Conservation (phyloP, 2,888 invertebrate genomes). For the Lagria hirta region DNA sequence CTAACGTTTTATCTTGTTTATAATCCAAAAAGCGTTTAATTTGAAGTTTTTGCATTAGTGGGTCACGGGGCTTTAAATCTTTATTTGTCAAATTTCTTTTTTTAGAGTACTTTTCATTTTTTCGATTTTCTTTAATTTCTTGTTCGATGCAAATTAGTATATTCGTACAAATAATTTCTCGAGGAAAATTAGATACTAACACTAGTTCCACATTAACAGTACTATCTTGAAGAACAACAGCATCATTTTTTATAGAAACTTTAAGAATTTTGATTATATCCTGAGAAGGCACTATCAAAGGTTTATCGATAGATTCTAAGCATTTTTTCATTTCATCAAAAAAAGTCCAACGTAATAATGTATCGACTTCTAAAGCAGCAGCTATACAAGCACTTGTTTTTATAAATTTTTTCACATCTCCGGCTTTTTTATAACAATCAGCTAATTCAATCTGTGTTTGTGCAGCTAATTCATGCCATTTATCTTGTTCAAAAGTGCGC, state of each 20-base stretch:
- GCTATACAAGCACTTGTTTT: slow-evolving; percentile 71
- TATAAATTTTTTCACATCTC: slow-evolving; percentile 69
- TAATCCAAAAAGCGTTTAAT: slow-evolving; percentile 73
- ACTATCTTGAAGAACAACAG: slow-evolving; percentile 61
- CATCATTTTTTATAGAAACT: slow-evolving; percentile 44
- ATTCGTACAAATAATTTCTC: slow-evolving; percentile 65
- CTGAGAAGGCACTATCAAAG: slow-evolving; percentile 50
- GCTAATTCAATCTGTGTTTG: slow-evolving; percentile 83
- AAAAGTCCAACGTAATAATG: slow-evolving; percentile 62
- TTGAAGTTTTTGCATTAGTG: slow-evolving; percentile 61
- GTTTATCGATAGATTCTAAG: slow-evolving; percentile 43
- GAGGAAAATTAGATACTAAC: slow-evolving; percentile 63
- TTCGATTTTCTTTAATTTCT: slow-evolving; percentile 41
- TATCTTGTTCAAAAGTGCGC: slow-evolving; percentile 83
- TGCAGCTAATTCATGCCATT: slow-evolving; percentile 81
- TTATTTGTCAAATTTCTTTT: slow-evolving; percentile 57
- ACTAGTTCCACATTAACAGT: slow-evolving; percentile 59
- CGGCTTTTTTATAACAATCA: slow-evolving; percentile 79
- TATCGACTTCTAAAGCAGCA: slow-evolving; percentile 72
- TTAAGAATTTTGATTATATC: slow-evolving; percentile 55
- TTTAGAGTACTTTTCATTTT: slow-evolving; percentile 47
- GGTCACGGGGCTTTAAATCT: slow-evolving; percentile 64
- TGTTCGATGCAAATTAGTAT: slow-evolving; percentile 61
- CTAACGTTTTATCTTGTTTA: slow-evolving; percentile 79
- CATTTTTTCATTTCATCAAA: slow-evolving; percentile 79